Evolutionary conservation across 2,888 invertebrate genomes (phyloP).

Genomic region (Homarus gammarus): DNA sequence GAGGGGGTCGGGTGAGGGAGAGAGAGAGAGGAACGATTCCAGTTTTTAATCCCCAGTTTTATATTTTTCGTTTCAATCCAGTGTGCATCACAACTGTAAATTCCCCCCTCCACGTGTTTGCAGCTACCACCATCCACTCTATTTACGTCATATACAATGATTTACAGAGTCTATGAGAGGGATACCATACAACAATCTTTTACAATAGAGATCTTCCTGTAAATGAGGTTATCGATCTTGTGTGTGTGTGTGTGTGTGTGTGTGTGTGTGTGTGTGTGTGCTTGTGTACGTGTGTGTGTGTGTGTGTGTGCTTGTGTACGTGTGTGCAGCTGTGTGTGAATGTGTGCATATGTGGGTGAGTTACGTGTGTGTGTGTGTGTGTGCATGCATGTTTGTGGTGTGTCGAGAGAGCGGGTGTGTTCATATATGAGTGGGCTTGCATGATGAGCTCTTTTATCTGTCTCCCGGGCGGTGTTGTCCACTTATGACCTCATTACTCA

Average conservation of each 20-base stretch:
- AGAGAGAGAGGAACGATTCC: conserved; percentile 50
- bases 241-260: conserved; percentile 30
- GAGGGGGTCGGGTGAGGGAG: conserved; percentile 48
- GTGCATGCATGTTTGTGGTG: background rate
- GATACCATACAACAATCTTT: conserved; percentile 12
- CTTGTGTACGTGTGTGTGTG: conserved; percentile 25
- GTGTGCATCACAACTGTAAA: conserved; percentile 54
- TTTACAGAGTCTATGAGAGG: conserved; percentile 5
- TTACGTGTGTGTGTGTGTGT: background rate
- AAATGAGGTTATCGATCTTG: conserved; percentile 44
- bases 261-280: conserved; percentile 25
- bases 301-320: conserved; percentile 32
- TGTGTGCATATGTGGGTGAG: background rate
- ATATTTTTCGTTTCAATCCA: conserved; percentile 62
- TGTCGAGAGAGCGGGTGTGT: background rate
- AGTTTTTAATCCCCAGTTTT: conserved; percentile 68
- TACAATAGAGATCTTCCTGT: conserved; percentile 24
- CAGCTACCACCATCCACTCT: conserved; percentile 9
- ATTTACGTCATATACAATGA: background rate
- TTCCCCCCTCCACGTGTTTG: conserved; percentile 40
- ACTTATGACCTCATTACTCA: background rate
- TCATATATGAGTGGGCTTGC: background rate
- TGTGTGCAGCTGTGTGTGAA: background rate
- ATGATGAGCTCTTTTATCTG: background rate
- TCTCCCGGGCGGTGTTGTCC: background rate